Base-by-base conservation (phyloP, 2,113 vertebrate genomes). In the Pardalotus punctatus region DNA sequence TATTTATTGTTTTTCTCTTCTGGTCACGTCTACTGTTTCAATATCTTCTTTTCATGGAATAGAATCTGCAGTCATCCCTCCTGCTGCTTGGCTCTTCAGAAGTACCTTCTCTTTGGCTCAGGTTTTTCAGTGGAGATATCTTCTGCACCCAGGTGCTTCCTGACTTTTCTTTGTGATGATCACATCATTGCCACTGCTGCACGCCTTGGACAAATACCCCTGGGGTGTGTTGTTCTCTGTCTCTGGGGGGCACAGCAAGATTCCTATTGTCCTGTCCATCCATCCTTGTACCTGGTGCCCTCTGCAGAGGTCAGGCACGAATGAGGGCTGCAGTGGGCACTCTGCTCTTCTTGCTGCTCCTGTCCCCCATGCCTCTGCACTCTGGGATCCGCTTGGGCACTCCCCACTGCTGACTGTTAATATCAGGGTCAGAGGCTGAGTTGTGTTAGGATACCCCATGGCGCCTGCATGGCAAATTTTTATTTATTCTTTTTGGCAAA, bases 241-340 rank as follows among this genome's bases (percentile, higher is more conserved):
- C 12, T 36, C 6, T 0, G 0, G 0, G 12, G 3, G 7, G 19
- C 53, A 51, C 54, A 17, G 36, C 1, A 0, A 15, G n/a, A 33
- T 33, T 57, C 33, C 43, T 2, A 0, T 29, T 71, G 14, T 54
- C 43, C 27, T 45, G 27, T 9, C n/a, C 9, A 2, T 12, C 48
- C 45, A 0, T n/a, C 28, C 0, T 1, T 21, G 33, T 18, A 36
- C 15, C 48, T n/a, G 29, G 11, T 58, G 3, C 57, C 25, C 40
- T 45, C 40, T 77, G 36, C 42, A 12, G 40, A 14, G 25, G 12
- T 3, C 9, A 16, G 42, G 27, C 43, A 9, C 0, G 6, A 36
- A 0, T 7, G 14, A 31, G 17, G 57, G 73, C 42, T 70, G 64
- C 11, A 3, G 2, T 1, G 43, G 35, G 22, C 28, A 8, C 22